Conservation (phyloP, 2,797 vertebrate species). For the Galagoides demidoff region DNA sequence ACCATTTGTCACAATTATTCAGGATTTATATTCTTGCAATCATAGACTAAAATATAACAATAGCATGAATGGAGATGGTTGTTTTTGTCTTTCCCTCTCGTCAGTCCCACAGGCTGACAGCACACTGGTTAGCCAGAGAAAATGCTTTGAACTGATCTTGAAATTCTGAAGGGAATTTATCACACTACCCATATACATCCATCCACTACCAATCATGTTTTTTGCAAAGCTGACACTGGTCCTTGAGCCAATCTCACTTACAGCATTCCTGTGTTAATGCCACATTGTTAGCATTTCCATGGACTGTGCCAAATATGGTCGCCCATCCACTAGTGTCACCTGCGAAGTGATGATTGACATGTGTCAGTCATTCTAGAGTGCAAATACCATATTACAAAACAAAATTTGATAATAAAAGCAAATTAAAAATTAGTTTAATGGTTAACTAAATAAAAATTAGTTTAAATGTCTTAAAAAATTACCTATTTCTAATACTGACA, state of each 20-base stretch:
- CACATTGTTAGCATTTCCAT: constrained; percentile 77
- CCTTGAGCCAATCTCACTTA: constrained; percentile 80
- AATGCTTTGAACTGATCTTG: neutral
- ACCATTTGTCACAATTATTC: neutral
- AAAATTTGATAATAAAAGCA: constrained; percentile 59
- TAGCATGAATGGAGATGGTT: neutral
- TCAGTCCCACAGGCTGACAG: neutral
- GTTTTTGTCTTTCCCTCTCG: neutral
- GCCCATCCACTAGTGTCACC: constrained; percentile 86
- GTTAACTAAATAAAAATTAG: neutral
- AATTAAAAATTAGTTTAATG: neutral
- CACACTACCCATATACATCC: constrained; percentile 3
- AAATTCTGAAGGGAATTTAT: constrained; percentile 18
- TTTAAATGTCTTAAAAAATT: constrained; percentile 6
- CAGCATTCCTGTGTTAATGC: constrained; percentile 83
- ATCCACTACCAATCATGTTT: neutral
- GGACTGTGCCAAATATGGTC: constrained; percentile 84
- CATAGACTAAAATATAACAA: neutral
- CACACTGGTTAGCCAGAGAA: neutral
- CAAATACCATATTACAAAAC: constrained; percentile 55
- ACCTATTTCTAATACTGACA: neutral
- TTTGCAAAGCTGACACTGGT: neutral
- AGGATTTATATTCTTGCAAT: neutral
- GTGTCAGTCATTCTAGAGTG: constrained; percentile 69
- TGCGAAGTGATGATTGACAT: constrained; percentile 74